Evolutionary conservation across 2,113 vertebrate genomes (phyloP), one percentile per base, ranked within the genome.

Genomic region (Empidonax traillii): DNA sequence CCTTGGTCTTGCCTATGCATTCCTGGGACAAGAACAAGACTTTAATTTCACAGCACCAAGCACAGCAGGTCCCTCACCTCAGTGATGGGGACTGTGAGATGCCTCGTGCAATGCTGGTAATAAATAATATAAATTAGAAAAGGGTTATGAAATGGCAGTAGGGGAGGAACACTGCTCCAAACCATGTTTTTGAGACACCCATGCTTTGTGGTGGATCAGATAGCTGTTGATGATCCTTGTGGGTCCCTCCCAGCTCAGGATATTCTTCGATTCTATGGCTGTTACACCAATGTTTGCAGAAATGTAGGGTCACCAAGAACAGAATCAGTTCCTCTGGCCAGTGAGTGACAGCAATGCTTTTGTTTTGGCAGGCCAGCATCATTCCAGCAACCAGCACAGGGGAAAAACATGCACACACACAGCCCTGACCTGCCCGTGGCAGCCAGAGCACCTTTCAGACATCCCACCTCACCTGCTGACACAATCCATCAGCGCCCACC

Each of bases 401-500:
- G 47, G 27, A 73, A 84, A 78, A 83, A 33, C 82, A 33, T 28
- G 65, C 33, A 74, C 44, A 74, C 79, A 62, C 28, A 2, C 9
- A 31, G 19, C 43, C 56, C 16, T 51, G 44, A 81, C 30, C 53
- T 61, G 71, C 47, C 81, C 1, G 3, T 92, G 94, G 94, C 89
- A 65, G 86, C 52, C 69, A 5, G 67, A 95, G 92, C 97, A 97
- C 94, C 98, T 98, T 95, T 95, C 95, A 97, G 95, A 95, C 97
- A 96, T 97, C 95, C 97, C 93, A 93, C 93, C 94, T 98, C 95
- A 96, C 90, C 97, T 98, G 97, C 97, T 97, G 97, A 97, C 94
- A 91, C 58, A 61, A 97, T 76, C 98, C 95, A 93, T 98, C 98
- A 98, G 96, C 94, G 10, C 96, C 97, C 97, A 97, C 96, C 75